A percentile compares a stretch with the other conserved stretches of the same genome.
Evolutionary conservation across 2,113 vertebrate species (phyloP).

Genomic region (Hippoglossus stenolepis): DNA sequence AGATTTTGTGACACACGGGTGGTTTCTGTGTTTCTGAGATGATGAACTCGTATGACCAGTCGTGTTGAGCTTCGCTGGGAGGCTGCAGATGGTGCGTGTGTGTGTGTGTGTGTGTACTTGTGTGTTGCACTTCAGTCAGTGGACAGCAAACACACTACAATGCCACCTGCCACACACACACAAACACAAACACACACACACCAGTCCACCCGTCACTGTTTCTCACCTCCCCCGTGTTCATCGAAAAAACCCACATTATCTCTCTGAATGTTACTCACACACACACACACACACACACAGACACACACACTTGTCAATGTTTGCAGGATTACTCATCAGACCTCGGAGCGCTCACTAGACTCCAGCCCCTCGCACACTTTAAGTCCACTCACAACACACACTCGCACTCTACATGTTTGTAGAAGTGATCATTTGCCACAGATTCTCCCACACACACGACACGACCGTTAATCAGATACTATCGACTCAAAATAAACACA

Average conservation of each 20-base stretch:
- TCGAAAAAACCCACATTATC: constrained; percentile 35
- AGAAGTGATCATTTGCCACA: constrained; percentile 5
- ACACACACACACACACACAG: neutral
- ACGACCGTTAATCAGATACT: constrained; percentile 9
- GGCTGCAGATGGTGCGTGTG: constrained; percentile 66
- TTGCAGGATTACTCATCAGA: neutral
- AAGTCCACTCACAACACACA: neutral
- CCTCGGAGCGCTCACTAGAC: neutral
- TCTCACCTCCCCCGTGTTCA: constrained; percentile 66
- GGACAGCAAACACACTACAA: constrained; percentile 31
- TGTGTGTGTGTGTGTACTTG: constrained; percentile 9
- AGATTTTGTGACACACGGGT: constrained; percentile 33
- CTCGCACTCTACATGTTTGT: constrained; percentile 4
- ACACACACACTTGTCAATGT: neutral
- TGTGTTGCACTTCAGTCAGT: neutral
- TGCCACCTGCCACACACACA: constrained; percentile 58
- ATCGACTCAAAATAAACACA: constrained; percentile 24
- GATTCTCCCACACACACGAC: neutral
- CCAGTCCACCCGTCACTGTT: constrained; percentile 23
- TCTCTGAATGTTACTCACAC: constrained; percentile 19
- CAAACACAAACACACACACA: neutral
- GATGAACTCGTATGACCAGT: constrained; percentile 48
- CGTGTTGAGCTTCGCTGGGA: constrained; percentile 49
- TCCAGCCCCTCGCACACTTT: neutral
- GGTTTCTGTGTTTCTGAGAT: constrained; percentile 36